These are phyloP conservation scores for Lutra lutra DNA, from an alignment of 2,797 vertebrate genomes.

Conservation along the genomic window DNA sequence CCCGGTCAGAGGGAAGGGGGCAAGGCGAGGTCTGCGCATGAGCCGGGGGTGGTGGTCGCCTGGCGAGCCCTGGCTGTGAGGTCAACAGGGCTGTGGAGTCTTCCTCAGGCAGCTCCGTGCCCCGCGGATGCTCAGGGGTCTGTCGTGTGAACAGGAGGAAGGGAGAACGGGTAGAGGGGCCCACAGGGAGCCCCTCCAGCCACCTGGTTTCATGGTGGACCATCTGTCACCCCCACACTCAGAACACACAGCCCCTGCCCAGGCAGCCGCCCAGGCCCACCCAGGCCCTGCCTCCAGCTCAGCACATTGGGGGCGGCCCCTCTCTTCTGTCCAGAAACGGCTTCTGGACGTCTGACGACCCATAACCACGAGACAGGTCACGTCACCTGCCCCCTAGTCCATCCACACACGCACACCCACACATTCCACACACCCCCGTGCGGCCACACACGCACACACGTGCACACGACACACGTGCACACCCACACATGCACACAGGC, in stretches of 20 bases:
- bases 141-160: neutral
- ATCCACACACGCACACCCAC: neutral
- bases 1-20: neutral
- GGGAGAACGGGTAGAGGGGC: neutral
- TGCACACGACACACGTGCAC: too few relatives aligned
- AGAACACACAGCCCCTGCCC: neutral
- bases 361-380: neutral
- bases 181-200: neutral
- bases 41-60: rapidly evolving
- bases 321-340: neutral
- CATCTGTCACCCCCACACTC: neutral
- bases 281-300: neutral
- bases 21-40: neutral
- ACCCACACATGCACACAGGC: neutral
- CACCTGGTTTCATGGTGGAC: rapidly evolving
- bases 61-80: neutral
- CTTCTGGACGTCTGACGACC: neutral
- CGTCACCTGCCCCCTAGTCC: neutral
- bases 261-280: neutral
- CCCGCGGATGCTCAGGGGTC: neutral
- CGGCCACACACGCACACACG: too few relatives aligned
- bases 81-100: neutral
- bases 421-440: rapidly evolving
- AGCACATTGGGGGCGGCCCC: neutral
- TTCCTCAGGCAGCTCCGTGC: too few relatives aligned